These are phyloP conservation scores for Idaea dimidiata DNA, from an alignment of 2,888 invertebrate species.

Conservation along the genomic window DNA sequence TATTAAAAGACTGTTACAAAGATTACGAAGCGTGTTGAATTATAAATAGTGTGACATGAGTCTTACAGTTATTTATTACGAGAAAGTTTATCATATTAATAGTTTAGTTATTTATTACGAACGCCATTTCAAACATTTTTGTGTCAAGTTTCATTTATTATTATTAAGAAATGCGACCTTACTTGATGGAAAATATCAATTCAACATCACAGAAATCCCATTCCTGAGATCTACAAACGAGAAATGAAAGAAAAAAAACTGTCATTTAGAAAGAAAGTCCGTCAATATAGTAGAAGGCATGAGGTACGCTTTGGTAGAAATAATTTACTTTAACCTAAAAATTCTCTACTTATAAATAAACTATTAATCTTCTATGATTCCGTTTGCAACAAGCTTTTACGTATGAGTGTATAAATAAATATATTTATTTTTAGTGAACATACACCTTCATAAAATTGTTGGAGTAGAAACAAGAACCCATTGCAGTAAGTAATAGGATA, in stretches of 20 bases:
- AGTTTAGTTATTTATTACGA: not conserved
- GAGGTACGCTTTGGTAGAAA: too few relatives aligned
- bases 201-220: not conserved
- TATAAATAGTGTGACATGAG: not conserved
- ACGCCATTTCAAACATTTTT: not conserved
- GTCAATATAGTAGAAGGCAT: too few relatives aligned
- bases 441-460: not conserved
- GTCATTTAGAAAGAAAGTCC: too few relatives aligned
- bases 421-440: too few relatives aligned
- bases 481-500: not conserved
- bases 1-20: constrained; percentile 2
- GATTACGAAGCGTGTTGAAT: not conserved
- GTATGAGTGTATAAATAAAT: too few relatives aligned
- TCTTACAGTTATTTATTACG: not conserved
- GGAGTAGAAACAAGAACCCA: not conserved
- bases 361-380: too few relatives aligned
- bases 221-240: too few relatives aligned
- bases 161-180: not conserved
- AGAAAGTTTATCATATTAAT: not conserved
- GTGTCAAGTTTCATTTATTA: constrained; percentile 9
- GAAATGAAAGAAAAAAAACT: too few relatives aligned
- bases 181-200: not conserved
- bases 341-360: too few relatives aligned
- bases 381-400: too few relatives aligned
- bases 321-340: too few relatives aligned